These are phyloP conservation scores for Oreochromis grahami DNA, from an alignment of 2,797 vertebrate species.

Conservation along the genomic window DNA sequence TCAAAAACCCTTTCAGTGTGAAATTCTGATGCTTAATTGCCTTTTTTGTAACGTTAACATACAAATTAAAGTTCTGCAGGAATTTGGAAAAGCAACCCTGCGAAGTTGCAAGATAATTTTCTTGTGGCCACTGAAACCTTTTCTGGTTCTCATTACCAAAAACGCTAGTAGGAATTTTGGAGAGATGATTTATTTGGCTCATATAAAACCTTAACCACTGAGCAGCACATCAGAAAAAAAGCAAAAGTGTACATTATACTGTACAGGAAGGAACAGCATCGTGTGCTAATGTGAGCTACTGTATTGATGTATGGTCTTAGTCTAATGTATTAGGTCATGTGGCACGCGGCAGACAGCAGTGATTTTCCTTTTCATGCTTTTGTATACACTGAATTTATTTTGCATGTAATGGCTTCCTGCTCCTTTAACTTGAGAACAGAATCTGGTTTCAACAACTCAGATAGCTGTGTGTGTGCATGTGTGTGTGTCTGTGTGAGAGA, in stretches of 20 bases:
- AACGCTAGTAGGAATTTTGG: neutral
- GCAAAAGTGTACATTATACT: neutral
- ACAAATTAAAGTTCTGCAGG: neutral
- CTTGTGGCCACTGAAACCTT: neutral
- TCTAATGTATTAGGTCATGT: slow-evolving; percentile 2
- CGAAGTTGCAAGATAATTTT: neutral
- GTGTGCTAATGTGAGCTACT: neutral
- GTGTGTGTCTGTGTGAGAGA: neutral
- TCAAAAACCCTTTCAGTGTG: neutral
- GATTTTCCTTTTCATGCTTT: slow-evolving; percentile 17
- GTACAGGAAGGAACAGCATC: neutral
- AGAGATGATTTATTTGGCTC: neutral
- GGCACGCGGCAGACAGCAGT: neutral
- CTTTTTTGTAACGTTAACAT: neutral
- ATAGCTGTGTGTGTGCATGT: neutral
- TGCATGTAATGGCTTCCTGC: neutral
- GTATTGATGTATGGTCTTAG: neutral
- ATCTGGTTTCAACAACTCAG: neutral
- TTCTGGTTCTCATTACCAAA: neutral
- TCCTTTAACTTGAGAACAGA: slow-evolving; percentile 1
- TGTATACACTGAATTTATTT: slow-evolving; percentile 12
- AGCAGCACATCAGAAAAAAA: neutral
- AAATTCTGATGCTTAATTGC: neutral
- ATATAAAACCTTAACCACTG: neutral
- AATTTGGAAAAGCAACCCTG: neutral